Conservation (phyloP, 2,113 vertebrate genomes). For the Crotalus tigris region DNA sequence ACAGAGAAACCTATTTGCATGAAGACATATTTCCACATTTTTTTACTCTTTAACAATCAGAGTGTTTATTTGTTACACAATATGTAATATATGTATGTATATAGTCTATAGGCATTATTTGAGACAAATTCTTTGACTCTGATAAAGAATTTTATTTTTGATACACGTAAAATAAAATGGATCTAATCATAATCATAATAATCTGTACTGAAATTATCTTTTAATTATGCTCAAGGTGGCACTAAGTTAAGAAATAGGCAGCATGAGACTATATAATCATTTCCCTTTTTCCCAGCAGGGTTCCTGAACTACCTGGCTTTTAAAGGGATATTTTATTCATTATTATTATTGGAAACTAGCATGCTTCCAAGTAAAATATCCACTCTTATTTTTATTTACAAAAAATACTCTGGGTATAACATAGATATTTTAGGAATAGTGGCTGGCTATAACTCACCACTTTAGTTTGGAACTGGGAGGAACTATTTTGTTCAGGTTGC, state of each 20-base stretch:
- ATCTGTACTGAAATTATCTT: neutral
- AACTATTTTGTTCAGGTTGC: neutral
- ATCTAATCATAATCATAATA: neutral
- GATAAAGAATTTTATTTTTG: neutral
- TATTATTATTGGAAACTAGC: neutral
- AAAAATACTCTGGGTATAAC: neutral
- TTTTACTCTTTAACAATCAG: neutral
- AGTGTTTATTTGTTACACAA: neutral
- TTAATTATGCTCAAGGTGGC: neutral
- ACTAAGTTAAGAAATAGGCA: neutral
- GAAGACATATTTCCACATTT: neutral
- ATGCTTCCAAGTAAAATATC: neutral
- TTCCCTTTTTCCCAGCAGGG: neutral
- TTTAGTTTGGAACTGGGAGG: neutral
- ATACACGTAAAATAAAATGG: neutral
- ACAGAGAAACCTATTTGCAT: neutral
- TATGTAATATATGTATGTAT: neutral
- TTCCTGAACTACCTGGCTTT: neutral
- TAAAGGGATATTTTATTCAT: neutral
- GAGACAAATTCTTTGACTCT: neutral
- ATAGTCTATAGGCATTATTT: neutral
- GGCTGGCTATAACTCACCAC: neutral
- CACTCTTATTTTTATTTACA: neutral
- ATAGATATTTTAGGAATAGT: neutral
- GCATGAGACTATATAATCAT: neutral